Evolutionary conservation across 2,797 vertebrate genomes (phyloP), one percentile per base, ranked within the genome.

Genomic region (Brachymystax lenok): DNA sequence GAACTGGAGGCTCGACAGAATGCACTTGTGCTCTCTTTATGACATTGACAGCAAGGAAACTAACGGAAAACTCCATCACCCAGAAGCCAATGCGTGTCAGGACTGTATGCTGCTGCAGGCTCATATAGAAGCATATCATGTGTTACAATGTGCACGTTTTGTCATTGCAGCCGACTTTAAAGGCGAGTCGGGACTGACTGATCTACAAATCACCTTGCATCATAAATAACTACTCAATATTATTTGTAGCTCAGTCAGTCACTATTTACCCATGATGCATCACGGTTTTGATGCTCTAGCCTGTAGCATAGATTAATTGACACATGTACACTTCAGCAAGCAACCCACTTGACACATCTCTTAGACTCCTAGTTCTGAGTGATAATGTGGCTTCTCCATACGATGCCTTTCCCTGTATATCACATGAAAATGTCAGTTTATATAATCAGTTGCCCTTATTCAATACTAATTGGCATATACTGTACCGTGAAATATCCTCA

Each of bases 391-490:
- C 52, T 70, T 82, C 80, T 84, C 76, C 2, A 8, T 83, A 76
- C 83, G 79, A 84, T 77, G 82, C 81, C 61, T 10, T 70, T 79
- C 79, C 82, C 74, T 84, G 77, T 80, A 76, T 75, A 82, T 87
- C 84, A 87, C 83, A 83, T 77, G 75, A 84, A 67, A 0, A 67
- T 51, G 74, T 89, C 78, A 33, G 83, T 91, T 92, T 88, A 91
- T 88, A 91, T 86, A 85, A 77, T 77, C 52, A 52, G 33, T 67
- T 76, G 64, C 79, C 80, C 75, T 69, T 78, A 28, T 85, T 80
- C 56, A 40, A 5, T 77, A 40, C 30, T 33, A 16, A 71, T 5
- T 27, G 13, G 40, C 56, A 67, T 75, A 16, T 28, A 63, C 74
- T 75, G 75, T 28, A 63, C 74, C 74, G 75, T 76, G 30, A 74